These are phyloP conservation scores for Chloroceryle amazona DNA, from an alignment of 2,797 vertebrate species.

Conservation along the genomic window DNA sequence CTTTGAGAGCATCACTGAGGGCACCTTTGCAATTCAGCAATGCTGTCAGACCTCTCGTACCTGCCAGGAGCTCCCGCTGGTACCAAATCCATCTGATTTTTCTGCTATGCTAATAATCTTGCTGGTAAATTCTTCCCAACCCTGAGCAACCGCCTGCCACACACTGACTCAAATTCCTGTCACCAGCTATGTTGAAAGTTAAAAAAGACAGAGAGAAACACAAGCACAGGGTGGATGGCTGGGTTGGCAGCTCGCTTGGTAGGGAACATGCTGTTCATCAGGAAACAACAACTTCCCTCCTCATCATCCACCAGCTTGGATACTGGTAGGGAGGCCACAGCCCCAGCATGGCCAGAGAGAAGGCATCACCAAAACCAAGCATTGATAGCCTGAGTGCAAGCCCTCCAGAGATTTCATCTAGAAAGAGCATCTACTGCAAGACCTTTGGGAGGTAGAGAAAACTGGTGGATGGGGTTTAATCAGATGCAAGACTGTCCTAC, in stretches of 20 bases:
- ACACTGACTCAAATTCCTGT: not conserved
- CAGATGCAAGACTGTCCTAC: not conserved
- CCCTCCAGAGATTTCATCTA: not conserved
- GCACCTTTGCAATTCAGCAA: not conserved
- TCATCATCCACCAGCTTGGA: not conserved
- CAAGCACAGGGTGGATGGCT: fast-evolving
- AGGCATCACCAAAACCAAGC: not conserved
- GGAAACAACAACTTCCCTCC: not conserved
- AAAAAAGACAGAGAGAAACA: not conserved
- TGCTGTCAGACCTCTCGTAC: not conserved
- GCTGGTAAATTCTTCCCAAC: not conserved
- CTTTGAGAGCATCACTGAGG: not conserved
- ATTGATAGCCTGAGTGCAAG: not conserved
- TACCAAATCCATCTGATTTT: not conserved
- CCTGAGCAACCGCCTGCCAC: not conserved
- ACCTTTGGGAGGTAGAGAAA: not conserved
- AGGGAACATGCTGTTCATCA: not conserved
- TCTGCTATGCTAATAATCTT: not conserved
- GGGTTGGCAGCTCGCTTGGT: not conserved
- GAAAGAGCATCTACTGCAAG: not conserved
- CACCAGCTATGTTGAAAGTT: not conserved
- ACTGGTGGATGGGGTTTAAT: not conserved
- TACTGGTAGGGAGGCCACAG: not conserved
- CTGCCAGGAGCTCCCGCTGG: not conserved
- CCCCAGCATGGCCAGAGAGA: not conserved